Percentiles rank a stretch among this genome's conserved stretches.
phyloP scores from a whole-genome alignment of 2,113 vertebrate genomes.

The Paralichthys olivaceus region DNA sequence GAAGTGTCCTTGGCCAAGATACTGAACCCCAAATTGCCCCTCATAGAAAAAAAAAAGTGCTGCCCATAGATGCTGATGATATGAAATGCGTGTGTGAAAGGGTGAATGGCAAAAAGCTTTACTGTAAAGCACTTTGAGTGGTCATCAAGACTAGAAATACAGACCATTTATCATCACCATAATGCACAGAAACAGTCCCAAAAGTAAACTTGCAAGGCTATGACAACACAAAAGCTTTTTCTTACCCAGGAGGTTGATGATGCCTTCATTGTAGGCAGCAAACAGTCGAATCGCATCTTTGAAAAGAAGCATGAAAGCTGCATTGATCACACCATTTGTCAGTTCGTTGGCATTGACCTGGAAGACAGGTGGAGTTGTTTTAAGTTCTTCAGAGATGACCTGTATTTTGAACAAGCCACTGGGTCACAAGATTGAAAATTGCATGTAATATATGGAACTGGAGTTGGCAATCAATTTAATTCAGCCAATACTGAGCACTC shows the following conservation, averaged over 20 bases:
- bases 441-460: neutral
- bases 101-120: too few species aligned
- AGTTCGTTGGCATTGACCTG: constrained; percentile 98
- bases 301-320: constrained; percentile 98
- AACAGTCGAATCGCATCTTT: constrained; percentile 98
- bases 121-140: too few species aligned
- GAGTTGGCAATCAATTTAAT: neutral
- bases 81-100: too few species aligned
- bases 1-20: too few species aligned
- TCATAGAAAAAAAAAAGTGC: too few species aligned
- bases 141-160: too few species aligned
- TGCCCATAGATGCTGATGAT: too few species aligned
- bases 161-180: too few species aligned
- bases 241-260: constrained; percentile 96
- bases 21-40: too few species aligned
- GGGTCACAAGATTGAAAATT: neutral
- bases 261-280: constrained; percentile 96
- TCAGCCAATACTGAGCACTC: constrained; percentile 62
- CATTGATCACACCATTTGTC: constrained; percentile 97
- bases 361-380: constrained; percentile 24
- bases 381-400: neutral
- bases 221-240: constrained; percentile 18
- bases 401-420: neutral
- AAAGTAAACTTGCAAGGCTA: neutral
- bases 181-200: neutral